Conservation (phyloP, 2,888 invertebrate species). For the Synanthedon formicaeformis region DNA sequence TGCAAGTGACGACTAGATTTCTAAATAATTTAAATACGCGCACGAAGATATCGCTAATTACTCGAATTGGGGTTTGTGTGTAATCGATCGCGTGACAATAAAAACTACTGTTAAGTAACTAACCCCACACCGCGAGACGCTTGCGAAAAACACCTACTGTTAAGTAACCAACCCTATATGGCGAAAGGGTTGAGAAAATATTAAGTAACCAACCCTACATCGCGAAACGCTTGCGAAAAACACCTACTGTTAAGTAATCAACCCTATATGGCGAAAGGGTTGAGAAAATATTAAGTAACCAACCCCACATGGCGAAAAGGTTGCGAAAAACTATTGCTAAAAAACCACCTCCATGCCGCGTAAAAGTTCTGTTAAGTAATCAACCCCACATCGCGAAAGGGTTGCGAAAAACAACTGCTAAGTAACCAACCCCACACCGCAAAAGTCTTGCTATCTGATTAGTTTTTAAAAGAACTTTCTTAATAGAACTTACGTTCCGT, state of each 20-base stretch:
- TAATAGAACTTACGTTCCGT: constrained; percentile 42
- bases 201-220: not conserved
- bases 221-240: not conserved
- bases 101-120: not conserved
- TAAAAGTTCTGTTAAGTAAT: not conserved
- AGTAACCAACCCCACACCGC: not conserved
- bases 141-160: constrained; percentile 4
- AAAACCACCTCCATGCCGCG: not conserved
- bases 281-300: not conserved
- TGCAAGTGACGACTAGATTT: constrained; percentile 61
- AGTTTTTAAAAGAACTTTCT: constrained; percentile 3
- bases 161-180: not conserved
- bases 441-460: no score
- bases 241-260: not conserved
- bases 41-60: constrained; percentile 51
- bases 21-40: constrained; percentile 69
- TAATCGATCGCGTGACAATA: constrained; percentile 26
- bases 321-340: not conserved
- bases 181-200: not conserved
- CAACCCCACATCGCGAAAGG: no score
- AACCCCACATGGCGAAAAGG: no score
- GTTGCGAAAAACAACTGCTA: not conserved
- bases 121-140: no score
- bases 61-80: constrained; percentile 50
- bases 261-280: no score